Conservation (phyloP, 2,888 invertebrate genomes). For the Drosophila barbarae region DNA sequence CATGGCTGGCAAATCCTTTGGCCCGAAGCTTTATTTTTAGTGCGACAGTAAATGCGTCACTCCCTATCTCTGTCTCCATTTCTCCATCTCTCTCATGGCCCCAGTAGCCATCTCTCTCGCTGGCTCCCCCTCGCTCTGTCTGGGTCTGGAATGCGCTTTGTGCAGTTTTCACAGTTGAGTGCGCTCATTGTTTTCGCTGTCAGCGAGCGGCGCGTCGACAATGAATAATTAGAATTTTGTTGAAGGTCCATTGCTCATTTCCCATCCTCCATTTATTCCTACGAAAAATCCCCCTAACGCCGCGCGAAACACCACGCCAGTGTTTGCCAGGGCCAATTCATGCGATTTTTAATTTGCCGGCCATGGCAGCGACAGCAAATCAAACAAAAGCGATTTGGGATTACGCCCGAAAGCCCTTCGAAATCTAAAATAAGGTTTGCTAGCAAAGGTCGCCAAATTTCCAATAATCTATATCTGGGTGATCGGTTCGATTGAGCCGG, state of each 20-base stretch:
- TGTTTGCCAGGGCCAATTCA: constrained; percentile 33
- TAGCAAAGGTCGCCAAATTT: constrained; percentile 4
- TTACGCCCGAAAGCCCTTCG: constrained; percentile 15
- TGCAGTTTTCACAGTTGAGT: constrained; percentile 69
- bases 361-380: constrained; percentile 24
- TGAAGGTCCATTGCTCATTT: constrained; percentile 50
- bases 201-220: constrained; percentile 64
- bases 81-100: neutral
- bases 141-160: constrained; percentile 61
- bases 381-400: constrained; percentile 26
- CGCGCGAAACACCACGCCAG: constrained; percentile 8
- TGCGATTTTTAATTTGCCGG: constrained; percentile 43
- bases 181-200: constrained; percentile 68
- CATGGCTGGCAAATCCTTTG: constrained; percentile 60
- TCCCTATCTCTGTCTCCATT: constrained; percentile 5
- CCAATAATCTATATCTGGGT: constrained; percentile 8
- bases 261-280: neutral
- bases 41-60: constrained; percentile 44
- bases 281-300: neutral
- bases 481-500: neutral
- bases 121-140: constrained; percentile 20
- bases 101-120: neutral
- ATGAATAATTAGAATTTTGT: constrained; percentile 68
- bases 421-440: constrained; percentile 6
- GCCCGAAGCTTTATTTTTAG: constrained; percentile 50